phyloP scores from a whole-genome alignment of 2,888 invertebrate genomes.

The Encarsia formosa region DNA sequence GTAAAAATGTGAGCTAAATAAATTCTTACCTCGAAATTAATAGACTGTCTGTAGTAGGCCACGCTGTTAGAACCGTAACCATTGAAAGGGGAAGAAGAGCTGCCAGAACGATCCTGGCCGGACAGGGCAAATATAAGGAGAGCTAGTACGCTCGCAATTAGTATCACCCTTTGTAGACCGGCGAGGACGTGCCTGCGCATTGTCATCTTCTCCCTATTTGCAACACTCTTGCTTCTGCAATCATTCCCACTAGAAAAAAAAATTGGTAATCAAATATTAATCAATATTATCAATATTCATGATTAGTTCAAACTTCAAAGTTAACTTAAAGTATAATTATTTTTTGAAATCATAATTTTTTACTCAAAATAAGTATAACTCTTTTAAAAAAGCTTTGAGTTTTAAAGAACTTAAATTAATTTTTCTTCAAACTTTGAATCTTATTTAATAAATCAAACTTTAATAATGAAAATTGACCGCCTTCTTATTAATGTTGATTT shows the following conservation, averaged over 20 bases:
- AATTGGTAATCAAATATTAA: too few relatives aligned
- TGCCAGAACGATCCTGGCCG: constrained; percentile 43
- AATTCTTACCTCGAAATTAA: constrained; percentile 15
- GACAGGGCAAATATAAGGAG: constrained; percentile 44
- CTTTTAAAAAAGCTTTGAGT: too few relatives aligned
- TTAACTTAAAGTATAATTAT: too few relatives aligned
- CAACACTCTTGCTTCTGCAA: constrained; percentile 38
- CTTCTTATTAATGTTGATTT: too few relatives aligned
- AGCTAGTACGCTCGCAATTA: constrained; percentile 44
- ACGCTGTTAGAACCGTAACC: background rate
- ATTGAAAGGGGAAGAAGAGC: constrained; percentile 26
- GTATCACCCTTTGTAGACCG: constrained; percentile 43
- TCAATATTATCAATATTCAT: too few relatives aligned
- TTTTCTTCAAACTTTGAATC: too few relatives aligned
- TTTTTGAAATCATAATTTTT: too few relatives aligned
- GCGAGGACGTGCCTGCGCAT: constrained; percentile 47
- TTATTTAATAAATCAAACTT: too few relatives aligned
- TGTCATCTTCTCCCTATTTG: constrained; percentile 48
- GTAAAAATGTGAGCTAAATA: background rate
- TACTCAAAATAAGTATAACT: too few relatives aligned
- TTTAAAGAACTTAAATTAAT: too few relatives aligned
- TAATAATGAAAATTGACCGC: too few relatives aligned
- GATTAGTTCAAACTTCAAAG: too few relatives aligned
- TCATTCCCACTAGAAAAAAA: constrained; percentile 41
- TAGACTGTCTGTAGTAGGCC: constrained; percentile 9